phyloP scores from a whole-genome alignment of 2,797 vertebrate species.

The Poecilia velifera region DNA sequence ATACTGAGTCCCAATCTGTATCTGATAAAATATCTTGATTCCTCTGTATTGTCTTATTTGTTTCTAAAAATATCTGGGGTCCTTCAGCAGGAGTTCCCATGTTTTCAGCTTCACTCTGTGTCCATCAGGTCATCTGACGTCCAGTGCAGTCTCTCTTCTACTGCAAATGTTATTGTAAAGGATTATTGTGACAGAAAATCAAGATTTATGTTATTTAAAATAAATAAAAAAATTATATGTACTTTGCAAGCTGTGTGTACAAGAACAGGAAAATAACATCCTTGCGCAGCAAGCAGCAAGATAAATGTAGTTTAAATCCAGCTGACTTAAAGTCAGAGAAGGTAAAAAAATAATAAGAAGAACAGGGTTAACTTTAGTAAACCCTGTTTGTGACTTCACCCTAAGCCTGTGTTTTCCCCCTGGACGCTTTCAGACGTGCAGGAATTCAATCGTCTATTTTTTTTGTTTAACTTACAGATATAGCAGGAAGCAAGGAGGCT shows the following conservation, averaged over 20 bases:
- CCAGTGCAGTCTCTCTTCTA: not conserved
- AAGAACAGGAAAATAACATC: not conserved
- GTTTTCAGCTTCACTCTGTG: not conserved
- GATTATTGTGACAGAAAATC: not conserved
- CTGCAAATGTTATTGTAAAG: not conserved
- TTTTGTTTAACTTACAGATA: not conserved
- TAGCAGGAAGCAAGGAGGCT: not conserved
- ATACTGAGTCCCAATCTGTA: not conserved
- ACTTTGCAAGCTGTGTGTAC: not conserved
- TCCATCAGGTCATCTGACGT: not conserved
- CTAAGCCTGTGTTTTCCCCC: not conserved
- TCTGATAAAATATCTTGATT: not conserved
- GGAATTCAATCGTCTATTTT: not conserved
- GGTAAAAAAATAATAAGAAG: not conserved
- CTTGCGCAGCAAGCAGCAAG: not conserved
- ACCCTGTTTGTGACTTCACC: not conserved
- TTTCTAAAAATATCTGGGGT: not conserved
- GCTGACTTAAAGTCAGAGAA: not conserved
- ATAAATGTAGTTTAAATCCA: not conserved
- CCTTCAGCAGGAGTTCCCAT: too few relatives aligned
- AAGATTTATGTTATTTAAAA: not conserved
- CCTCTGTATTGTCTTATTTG: not conserved
- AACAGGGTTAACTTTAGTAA: not conserved
- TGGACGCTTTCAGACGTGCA: conserved; percentile 3
- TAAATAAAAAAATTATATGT: not conserved